These are phyloP conservation scores for Elysia crispata DNA, from an alignment of 2,888 invertebrate genomes.

Conservation along the genomic window DNA sequence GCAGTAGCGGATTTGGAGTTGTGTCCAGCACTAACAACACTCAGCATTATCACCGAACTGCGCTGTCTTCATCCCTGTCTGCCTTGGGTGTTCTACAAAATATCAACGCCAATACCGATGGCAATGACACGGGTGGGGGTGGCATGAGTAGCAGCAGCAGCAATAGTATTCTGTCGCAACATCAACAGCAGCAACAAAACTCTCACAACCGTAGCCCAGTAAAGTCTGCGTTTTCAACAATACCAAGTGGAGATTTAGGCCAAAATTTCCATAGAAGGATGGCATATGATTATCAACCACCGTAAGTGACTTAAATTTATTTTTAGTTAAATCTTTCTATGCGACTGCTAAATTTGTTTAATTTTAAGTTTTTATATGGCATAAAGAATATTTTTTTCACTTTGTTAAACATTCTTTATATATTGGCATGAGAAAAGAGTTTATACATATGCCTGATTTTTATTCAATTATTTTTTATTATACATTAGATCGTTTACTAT, in stretches of 20 bases:
- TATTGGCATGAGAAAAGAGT: background rate
- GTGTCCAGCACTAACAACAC: no score
- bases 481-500: background rate
- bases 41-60: no score
- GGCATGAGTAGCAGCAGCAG: conserved; percentile 10
- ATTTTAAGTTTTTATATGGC: background rate
- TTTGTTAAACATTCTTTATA: no score
- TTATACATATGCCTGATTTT: conserved; percentile 5
- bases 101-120: no score
- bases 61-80: no score
- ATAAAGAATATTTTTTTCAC: no score
- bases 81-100: no score
- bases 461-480: background rate
- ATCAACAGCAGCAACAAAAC: conserved; percentile 16
- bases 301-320: conserved; percentile 57
- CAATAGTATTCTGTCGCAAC: background rate
- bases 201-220: conserved; percentile 56
- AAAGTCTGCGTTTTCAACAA: conserved; percentile 68
- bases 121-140: background rate
- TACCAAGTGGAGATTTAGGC: conserved; percentile 60
- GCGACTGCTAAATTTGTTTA: background rate
- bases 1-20: background rate
- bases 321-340: background rate
- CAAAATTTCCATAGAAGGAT: conserved; percentile 54
- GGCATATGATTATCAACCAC: conserved; percentile 62